Percentiles rank a stretch among this genome's conserved stretches.
These are phyloP conservation scores for Eilema griseolum DNA, from an alignment of 2,888 invertebrate genomes.

Conservation along the genomic window DNA sequence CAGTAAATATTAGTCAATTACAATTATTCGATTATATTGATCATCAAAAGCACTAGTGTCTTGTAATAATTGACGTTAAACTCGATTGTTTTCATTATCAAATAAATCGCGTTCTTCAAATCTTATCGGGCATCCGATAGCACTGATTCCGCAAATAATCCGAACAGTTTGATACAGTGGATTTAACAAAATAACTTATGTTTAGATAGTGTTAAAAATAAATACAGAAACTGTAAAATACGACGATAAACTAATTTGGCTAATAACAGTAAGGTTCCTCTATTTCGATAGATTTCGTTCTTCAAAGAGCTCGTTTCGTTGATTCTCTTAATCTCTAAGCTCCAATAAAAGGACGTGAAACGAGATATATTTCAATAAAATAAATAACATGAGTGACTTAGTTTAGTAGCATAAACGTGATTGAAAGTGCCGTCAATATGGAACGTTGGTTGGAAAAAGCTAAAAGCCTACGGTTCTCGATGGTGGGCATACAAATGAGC, in stretches of 20 bases:
- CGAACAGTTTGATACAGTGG: slow-evolving; percentile 7
- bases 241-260: not conserved
- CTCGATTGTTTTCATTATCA: slow-evolving; percentile 41
- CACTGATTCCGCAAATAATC: slow-evolving; percentile 43
- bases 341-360: not conserved
- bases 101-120: slow-evolving; percentile 36
- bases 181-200: slow-evolving; percentile 20
- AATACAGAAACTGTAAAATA: slow-evolving; percentile 3
- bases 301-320: no score
- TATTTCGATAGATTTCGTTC: not conserved
- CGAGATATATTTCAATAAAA: not conserved
- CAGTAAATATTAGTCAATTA: not conserved
- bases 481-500: slow-evolving; percentile 68
- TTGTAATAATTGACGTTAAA: slow-evolving; percentile 5
- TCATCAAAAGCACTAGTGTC: slow-evolving; percentile 1
- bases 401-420: not conserved
- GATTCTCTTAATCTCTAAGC: no score
- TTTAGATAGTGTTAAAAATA: slow-evolving; percentile 14
- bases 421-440: slow-evolving; percentile 30
- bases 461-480: slow-evolving; percentile 58
- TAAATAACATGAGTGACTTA: not conserved
- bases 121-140: slow-evolving; percentile 51
- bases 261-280: not conserved
- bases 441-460: slow-evolving; percentile 51
- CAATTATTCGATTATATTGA: slow-evolving; percentile 2